phyloP scores from a whole-genome alignment of 2,113 vertebrate genomes.

The Psilopsiagon aurifrons region DNA sequence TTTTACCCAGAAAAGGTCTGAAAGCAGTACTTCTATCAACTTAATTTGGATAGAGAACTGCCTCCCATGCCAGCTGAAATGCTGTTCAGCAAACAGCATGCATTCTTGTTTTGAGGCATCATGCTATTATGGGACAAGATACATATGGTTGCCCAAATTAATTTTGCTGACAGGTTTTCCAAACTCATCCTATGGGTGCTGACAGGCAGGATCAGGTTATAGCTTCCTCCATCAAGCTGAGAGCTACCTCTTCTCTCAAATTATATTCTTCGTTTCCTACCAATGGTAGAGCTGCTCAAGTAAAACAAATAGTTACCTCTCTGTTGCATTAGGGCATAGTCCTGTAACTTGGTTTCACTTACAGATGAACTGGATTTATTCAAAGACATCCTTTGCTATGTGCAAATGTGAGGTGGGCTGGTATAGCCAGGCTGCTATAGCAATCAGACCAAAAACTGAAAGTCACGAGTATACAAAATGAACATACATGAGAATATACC shows the following conservation, averaged over 20 bases:
- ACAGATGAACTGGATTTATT: background rate
- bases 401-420: background rate
- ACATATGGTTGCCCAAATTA: background rate
- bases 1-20: background rate
- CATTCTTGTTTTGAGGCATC: background rate
- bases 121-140: background rate
- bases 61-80: background rate
- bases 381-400: rapidly evolving
- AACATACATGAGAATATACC: rapidly evolving
- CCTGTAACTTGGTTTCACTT: background rate
- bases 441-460: background rate
- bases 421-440: background rate
- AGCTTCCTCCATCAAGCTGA: background rate
- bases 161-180: conserved; percentile 1
- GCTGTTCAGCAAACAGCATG: background rate
- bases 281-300: background rate
- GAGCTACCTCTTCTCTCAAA: background rate
- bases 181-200: background rate
- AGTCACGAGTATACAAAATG: background rate
- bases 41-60: background rate
- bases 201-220: background rate
- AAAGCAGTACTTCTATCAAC: background rate
- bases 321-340: rapidly evolving
- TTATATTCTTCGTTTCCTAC: background rate
- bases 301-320: background rate